phyloP scores from a whole-genome alignment of 2,797 vertebrate genomes.

The Galaxias olidus region DNA sequence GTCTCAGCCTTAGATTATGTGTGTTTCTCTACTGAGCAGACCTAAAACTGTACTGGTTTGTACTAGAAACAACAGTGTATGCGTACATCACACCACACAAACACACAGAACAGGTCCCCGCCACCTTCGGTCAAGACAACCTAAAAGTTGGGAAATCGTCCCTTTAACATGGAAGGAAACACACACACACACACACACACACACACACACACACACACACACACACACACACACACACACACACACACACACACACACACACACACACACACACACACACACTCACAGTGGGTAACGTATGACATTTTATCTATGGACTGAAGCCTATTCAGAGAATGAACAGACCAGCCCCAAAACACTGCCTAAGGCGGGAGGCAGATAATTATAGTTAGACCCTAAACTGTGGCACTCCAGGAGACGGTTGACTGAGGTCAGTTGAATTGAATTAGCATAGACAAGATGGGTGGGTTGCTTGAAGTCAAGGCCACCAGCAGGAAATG shows the following conservation, averaged over 20 bases:
- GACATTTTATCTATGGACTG: slow-evolving; percentile 13
- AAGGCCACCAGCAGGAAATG: slow-evolving; percentile 2
- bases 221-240: slow-evolving; percentile 12
- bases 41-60: too few species aligned
- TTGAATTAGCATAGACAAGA: neutral
- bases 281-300: too few species aligned
- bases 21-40: neutral
- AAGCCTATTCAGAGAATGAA: slow-evolving; percentile 17
- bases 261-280: too few species aligned
- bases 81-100: slow-evolving; percentile 18
- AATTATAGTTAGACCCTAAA: too few species aligned
- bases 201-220: neutral
- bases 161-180: neutral
- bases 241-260: too few species aligned
- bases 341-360: slow-evolving; percentile 14
- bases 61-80: too few species aligned
- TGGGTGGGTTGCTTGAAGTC: neutral
- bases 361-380: too few species aligned
- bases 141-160: slow-evolving; percentile 7
- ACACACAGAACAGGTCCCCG: slow-evolving; percentile 11
- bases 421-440: slow-evolving; percentile 7
- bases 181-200: neutral
- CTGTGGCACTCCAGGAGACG: too few species aligned
- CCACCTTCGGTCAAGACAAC: neutral
- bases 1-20: neutral